Base-by-base conservation (phyloP, 92 coral and sea anemone genomes). In the Umimayanthus chanpuru region DNA sequence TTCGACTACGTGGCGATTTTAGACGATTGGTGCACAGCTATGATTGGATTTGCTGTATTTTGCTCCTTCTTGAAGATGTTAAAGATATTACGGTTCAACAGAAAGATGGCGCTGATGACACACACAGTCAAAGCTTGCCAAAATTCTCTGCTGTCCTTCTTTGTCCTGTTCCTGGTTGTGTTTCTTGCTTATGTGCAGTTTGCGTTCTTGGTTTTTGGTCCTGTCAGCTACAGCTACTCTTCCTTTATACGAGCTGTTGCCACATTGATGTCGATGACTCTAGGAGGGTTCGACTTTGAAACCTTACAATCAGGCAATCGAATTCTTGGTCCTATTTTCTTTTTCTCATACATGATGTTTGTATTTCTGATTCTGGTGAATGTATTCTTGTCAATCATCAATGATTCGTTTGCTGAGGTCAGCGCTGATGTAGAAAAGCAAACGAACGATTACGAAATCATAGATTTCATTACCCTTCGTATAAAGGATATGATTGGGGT, bases 251-350 rank as follows among this genome's bases (percentile, higher is more conserved):
- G 56, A 0, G 85, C 97, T 9, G 77, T 94, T 39, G 89, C 90
- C 23, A 91, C 94, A 7, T 89, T 92, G 89, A 84, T 95, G 85
- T 53, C 95, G 5, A 92, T 94, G 95, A 94, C 96, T 25, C 76
- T 94, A 16, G 98, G 96, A 68, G 96, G 96, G 77, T 95, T 95
- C 67, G 94, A 95, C 81, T 95, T 94, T 71, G 49, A 86, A 30
- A 94, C 93, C 12, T 74, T 95, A 25, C 90, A 91, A 65, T 86
- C 84, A 72, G 91, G 89, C 6, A 91, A 95, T 56, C 89, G 93
- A 18, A 38, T 94, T 2, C 41, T 94, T 36, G 96, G 96, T 0
- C 95, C 95, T 0, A 64, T 89, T n/a, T 95, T 95, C 79, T 95
- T 95, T 90, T 92, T 95, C 84, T 81, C 93, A 4, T 93, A 90